Evolutionary conservation across 2,113 vertebrate genomes (phyloP), one percentile per base, ranked within the genome.

Genomic region (Dascyllus trimaculatus): DNA sequence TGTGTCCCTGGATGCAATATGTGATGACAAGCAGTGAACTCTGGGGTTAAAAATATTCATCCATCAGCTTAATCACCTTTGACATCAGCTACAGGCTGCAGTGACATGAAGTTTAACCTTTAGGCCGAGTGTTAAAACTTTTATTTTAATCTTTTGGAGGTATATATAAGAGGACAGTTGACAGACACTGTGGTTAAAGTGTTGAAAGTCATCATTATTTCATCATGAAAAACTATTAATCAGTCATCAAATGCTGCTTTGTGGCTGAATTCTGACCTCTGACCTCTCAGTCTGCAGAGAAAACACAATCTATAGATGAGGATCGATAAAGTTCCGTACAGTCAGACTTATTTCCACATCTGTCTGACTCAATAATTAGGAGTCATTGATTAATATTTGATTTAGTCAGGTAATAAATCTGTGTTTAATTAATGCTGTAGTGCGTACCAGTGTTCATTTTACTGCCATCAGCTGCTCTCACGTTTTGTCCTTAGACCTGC

Each of bases 291-390:
- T 38, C 32, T 70, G 22, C 15, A 54, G 29, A 67, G 56, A 38
- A 54, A 40, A 45, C 21, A 60, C 11, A 26, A 63, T 78, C 54
- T n/a, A 49, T 51, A 14, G 22, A n/a, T 46, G 24, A 6, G 2
- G n/a, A 76, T 83, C 82, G 43, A 56, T 79, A 40, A 32, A 46
- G 19, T 17, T 15, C 9, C 56, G 56, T 26, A 8, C 9, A 56
- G 15, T 13, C 56, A 69, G 29, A 29, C 5, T 14, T 1, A 19
- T 45, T 45, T 5, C 21, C 32, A 43, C 21, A 18, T 62, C 19
- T 8, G 17, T 48, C 43, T 2, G 21, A 61, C 1, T 14, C 10
- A 25, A 1, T 52, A 54, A 17, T 52, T n/a, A 52, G 29, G 19
- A n/a, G 18, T 18, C 14, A 72, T 4, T 25, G 48, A 35, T 35